Evolutionary conservation across 37 sponge, comb jelly and placozoan genomes (phyloP).

Genomic region (Crambe crambe): DNA sequence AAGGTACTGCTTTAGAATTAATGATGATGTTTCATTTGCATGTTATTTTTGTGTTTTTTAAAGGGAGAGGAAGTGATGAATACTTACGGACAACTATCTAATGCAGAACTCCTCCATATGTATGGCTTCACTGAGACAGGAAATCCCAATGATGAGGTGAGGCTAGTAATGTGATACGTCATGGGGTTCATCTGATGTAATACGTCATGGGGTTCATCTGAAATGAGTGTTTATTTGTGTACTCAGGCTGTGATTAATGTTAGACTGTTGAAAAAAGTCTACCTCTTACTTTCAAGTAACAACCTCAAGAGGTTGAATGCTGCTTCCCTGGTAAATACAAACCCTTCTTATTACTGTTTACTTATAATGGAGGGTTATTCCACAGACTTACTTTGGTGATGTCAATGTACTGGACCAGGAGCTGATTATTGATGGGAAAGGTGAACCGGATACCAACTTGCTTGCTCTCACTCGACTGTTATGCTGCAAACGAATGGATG

Average conservation of each 20-base stretch:
- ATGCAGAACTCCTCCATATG: slow-evolving; percentile 62
- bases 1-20: slow-evolving; percentile 10
- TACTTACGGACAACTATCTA: slow-evolving; percentile 69
- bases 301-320: background rate
- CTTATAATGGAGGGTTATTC: too few species aligned
- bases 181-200: background rate
- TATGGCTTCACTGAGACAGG: slow-evolving; percentile 65
- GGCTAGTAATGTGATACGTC: background rate
- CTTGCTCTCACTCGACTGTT: slow-evolving; percentile 2
- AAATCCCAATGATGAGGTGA: slow-evolving; percentile 74
- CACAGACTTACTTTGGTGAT: too few species aligned
- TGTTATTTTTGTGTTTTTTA: background rate
- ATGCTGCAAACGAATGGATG: background rate
- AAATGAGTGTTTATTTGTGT: too few species aligned
- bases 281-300: background rate
- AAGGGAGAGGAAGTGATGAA: slow-evolving; percentile 87
- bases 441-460: slow-evolving; percentile 7
- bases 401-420: too few species aligned
- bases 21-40: background rate
- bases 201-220: background rate
- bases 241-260: background rate
- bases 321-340: too few species aligned
- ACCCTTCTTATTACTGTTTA: too few species aligned
- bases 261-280: background rate
- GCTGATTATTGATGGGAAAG: slow-evolving; percentile 12